Evolutionary conservation across 2,797 vertebrate species (phyloP), one percentile per base, ranked within the genome.

Genomic region (Bradypodion ventrale): DNA sequence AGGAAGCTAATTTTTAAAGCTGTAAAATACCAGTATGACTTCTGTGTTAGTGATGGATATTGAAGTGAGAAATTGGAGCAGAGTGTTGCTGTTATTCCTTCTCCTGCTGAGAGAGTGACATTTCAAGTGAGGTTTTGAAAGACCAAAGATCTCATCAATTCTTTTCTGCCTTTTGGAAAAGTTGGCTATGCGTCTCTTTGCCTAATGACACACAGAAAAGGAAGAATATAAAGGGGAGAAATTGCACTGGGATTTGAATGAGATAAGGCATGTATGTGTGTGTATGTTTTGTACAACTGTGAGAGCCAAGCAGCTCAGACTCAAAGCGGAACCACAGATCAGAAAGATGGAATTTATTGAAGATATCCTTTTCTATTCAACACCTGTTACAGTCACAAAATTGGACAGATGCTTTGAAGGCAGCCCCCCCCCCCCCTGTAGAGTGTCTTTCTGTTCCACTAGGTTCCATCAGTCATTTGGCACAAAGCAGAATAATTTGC

Each of bases 381-480:
- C 82, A 88, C 87, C 85, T 91, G 86, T 87, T 91, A 49, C 46
- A 73, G 76, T 74, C 86, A 44, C 88, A 89, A 81, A 86, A 74
- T 90, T 91, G 84, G 81, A 69, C 44, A 83, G 80, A 83, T 82
- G 88, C 84, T 90, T 87, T 46, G 72, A 87, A 88, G 87, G 42
- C 68, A 21, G 72, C 63, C 89, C 40, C 82, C 52, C n/a, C n/a
- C n/a, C n/a, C n/a, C n/a, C n/a, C n/a, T n/a, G 25, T 83, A 75
- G 79, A 44, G 52, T 19, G 88, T 89, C 91, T 89, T 83, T 89
- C 56, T 82, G 73, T n/a, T 74, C 69, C 78, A 63, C 82, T 85
- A 66, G 52, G 37, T 85, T 87, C 44, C 83, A 25, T 63, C 88
- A 82, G 86, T 49, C 85, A 72, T 78, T 87, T 85, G 77, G 85